phyloP scores from a whole-genome alignment of 2,113 vertebrate genomes.

The Antidorcas marsupialis region DNA sequence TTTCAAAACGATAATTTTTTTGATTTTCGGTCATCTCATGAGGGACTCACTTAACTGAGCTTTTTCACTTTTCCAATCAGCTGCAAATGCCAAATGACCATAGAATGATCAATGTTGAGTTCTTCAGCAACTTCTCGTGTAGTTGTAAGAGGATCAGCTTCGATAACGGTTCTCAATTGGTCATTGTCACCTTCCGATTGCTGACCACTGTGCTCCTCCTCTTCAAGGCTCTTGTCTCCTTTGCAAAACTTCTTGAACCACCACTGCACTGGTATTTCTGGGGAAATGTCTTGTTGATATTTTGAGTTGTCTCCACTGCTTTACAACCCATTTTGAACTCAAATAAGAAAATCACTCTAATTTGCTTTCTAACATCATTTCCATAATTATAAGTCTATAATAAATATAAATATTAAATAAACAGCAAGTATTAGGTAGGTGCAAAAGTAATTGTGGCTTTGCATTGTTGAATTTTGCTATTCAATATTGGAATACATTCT shows the following conservation, averaged over 20 bases:
- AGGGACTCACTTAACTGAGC: neutral
- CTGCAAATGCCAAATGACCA: neutral
- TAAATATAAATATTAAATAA: neutral
- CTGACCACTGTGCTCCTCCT: neutral
- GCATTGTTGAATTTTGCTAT: neutral
- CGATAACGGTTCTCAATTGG: neutral
- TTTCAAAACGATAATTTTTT: neutral
- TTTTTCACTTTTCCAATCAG: neutral
- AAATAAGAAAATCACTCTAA: neutral
- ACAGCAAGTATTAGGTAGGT: neutral
- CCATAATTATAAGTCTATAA: neutral
- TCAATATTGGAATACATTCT: neutral
- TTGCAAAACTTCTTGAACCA: neutral
- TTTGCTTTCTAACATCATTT: neutral
- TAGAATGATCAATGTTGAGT: neutral
- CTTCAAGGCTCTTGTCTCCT: neutral
- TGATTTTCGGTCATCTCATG: neutral
- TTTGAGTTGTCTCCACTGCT: neutral
- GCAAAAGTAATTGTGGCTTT: neutral
- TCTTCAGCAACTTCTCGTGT: neutral
- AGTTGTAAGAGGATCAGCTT: neutral
- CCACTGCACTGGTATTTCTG: neutral
- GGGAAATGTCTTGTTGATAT: neutral
- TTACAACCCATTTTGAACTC: neutral
- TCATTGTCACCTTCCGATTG: neutral